Conservation (phyloP, 2,797 vertebrate genomes). For the Anguilla marmorata region DNA sequence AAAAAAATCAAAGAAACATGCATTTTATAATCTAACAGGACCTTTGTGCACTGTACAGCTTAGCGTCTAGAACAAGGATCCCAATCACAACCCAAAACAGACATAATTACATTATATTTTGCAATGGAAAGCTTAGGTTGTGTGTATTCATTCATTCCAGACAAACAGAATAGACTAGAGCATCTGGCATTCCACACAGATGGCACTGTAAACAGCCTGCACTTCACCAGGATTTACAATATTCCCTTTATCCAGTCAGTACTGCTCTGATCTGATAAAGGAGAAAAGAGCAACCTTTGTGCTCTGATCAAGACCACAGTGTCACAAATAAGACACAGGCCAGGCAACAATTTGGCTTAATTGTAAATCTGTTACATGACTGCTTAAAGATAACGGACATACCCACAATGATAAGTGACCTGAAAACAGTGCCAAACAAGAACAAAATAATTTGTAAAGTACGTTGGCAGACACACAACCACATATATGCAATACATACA, state of each 20-base stretch:
- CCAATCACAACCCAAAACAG: background rate
- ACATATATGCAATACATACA: background rate
- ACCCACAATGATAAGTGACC: background rate
- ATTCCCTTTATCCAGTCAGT: background rate
- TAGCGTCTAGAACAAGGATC: background rate
- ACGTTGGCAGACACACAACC: background rate
- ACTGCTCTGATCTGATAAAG: background rate
- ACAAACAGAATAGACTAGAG: background rate
- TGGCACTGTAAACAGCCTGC: background rate
- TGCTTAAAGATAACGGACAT: background rate
- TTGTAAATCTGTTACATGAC: background rate
- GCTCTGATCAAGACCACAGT: conserved; percentile 13
- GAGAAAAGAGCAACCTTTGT: background rate
- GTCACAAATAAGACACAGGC: background rate
- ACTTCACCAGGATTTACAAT: background rate
- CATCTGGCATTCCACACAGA: background rate
- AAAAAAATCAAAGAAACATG: background rate
- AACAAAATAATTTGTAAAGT: background rate
- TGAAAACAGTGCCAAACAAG: background rate
- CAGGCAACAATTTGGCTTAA: background rate
- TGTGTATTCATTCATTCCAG: background rate
- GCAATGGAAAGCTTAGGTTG: background rate
- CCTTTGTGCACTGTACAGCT: background rate
- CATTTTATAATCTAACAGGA: background rate
- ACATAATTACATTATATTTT: background rate